Evolutionary conservation across 1,140 invertebrate genomes (phyloP), one percentile per base, ranked within the genome.

Genomic region (Danaus plexippus): DNA sequence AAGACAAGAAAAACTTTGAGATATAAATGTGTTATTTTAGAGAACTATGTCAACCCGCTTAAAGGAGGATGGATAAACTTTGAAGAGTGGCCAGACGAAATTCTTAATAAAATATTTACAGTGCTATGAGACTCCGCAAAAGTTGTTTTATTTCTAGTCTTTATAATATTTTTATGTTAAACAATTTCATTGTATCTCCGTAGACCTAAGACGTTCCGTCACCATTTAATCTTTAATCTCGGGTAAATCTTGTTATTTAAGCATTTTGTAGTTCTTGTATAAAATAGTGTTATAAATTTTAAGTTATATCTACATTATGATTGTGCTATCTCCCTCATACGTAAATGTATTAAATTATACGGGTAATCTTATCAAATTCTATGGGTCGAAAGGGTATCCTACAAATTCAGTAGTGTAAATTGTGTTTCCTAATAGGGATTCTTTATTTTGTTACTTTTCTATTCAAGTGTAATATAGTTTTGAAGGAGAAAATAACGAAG

Each of bases 61-160:
- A 59, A 64, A 67, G 65, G 47, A 54, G 49, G 63, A 63, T 54
- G 66, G 59, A 68, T 73, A 77, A 78, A 75, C 70, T 78, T 75
- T 56, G 56, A 54, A 62, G 58, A 63, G 51, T 54, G 52, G 59
- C 63, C 66, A 52, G 52, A 69, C 66, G n/a, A 69, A 62, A 72
- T 69, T 66, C 61, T 58, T 70, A 80, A 71, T 73, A 75, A 76
- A 80, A 77, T 77, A 80, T 77, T 80, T 75, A 73, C 67, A 54
- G 12, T 50, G 11, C 9, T 18, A 54, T 59, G 52, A 54, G 52
- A 59, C 43, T 12, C 10, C 12, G 47, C 11, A 13, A 11, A 51
- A 43, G 57, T 59, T 54, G 42, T 59, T 52, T 59, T 48, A 48
- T 43, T 40, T 32, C 15, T 45, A 32, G 42, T 49, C 9, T 22